Evolutionary conservation across 1,140 invertebrate genomes (phyloP).

Genomic region (Dinoponera quadriceps): DNA sequence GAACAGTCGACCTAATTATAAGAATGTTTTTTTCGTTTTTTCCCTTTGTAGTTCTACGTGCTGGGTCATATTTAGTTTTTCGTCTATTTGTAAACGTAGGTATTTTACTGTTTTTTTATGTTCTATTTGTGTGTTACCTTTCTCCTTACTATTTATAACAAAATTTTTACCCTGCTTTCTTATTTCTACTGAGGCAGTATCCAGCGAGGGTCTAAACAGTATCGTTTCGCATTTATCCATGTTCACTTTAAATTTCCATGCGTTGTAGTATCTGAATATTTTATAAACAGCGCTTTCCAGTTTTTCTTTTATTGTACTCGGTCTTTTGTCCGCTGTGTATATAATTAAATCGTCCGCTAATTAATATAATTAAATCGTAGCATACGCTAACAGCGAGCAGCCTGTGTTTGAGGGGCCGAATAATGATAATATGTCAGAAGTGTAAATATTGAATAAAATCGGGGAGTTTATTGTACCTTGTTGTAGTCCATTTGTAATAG

Average conservation of each 20-base stretch:
- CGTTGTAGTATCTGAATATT: constrained; percentile 24
- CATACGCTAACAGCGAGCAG: no score
- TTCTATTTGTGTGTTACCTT: constrained; percentile 21
- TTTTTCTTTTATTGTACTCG: constrained; percentile 12
- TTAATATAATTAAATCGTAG: no score
- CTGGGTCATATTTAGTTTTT: constrained; percentile 50
- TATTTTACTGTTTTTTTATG: constrained; percentile 67
- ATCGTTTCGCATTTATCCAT: constrained; percentile 66
- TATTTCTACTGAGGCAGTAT: background rate
- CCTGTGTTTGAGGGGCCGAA: no score
- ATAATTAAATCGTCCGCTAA: constrained; percentile 63
- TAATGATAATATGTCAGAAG: no score
- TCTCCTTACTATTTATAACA: constrained; percentile 14
- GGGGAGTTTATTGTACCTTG: background rate
- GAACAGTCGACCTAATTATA: constrained; percentile 48
- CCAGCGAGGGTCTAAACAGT: constrained; percentile 50
- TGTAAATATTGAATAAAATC: background rate
- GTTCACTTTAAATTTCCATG: constrained; percentile 64
- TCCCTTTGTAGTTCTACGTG: constrained; percentile 59
- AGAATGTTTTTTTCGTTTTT: constrained; percentile 66
- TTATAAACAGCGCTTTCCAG: constrained; percentile 45
- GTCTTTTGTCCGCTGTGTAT: constrained; percentile 21
- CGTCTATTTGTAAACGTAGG: constrained; percentile 63
- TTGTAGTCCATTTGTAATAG: background rate
- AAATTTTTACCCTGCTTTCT: constrained; percentile 55